Evolutionary conservation across 2,888 invertebrate genomes (phyloP).

Genomic region (Venustoraphidia nigricollis): DNA sequence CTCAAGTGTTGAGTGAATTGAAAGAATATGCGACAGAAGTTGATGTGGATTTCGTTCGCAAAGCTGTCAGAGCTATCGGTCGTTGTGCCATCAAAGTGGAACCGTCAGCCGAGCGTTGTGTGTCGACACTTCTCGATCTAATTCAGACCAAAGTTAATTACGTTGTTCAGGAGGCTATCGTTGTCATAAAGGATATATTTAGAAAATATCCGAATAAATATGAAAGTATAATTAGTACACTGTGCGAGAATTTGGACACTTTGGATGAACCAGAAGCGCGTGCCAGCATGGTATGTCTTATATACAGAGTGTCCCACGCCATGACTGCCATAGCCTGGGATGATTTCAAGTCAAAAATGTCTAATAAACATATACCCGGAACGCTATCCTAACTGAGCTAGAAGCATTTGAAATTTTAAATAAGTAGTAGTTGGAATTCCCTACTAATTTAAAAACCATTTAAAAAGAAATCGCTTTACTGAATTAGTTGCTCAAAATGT

Average conservation of each 20-base stretch:
- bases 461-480: too few relatives aligned
- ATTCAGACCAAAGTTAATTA: slow-evolving; percentile 99
- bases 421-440: too few relatives aligned
- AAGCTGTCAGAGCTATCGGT: slow-evolving; percentile 96
- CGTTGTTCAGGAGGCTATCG: slow-evolving; percentile 98
- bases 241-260: slow-evolving; percentile 97
- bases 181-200: slow-evolving; percentile 97
- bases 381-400: too few relatives aligned
- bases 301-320: too few relatives aligned
- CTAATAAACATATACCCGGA: too few relatives aligned
- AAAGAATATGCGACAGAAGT: slow-evolving; percentile 99
- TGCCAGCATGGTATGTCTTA: slow-evolving; percentile 78
- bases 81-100: slow-evolving; percentile 97
- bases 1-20: slow-evolving; percentile 92
- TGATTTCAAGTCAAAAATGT: too few relatives aligned
- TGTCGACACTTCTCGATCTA: slow-evolving; percentile 89
- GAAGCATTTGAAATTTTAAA: too few relatives aligned
- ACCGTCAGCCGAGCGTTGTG: slow-evolving; percentile 95
- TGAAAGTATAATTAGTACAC: slow-evolving; percentile 96
- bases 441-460: too few relatives aligned
- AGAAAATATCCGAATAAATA: slow-evolving; percentile 97
- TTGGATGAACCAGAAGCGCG: slow-evolving; percentile 97
- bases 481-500: too few relatives aligned
- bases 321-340: too few relatives aligned
- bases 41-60: slow-evolving; percentile 98